These are phyloP conservation scores for Phrynosoma blainvillii DNA, from an alignment of 2,113 vertebrate genomes.

Conservation along the genomic window DNA sequence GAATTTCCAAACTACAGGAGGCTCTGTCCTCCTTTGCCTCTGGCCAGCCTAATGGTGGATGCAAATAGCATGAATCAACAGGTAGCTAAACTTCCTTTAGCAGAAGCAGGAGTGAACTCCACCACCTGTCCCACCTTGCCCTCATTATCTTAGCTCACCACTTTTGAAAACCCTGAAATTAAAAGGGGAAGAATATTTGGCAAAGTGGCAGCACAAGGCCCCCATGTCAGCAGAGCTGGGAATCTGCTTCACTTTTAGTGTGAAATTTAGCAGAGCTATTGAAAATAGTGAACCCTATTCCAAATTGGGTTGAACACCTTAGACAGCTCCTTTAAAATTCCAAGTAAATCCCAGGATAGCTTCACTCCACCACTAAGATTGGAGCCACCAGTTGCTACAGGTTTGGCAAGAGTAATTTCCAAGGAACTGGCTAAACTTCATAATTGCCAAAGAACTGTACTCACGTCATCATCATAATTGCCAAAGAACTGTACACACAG, in stretches of 20 bases:
- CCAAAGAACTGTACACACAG: neutral
- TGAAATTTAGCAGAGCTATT: too few species aligned
- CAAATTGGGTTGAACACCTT: too few species aligned
- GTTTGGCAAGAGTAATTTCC: neutral
- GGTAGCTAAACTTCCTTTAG: neutral
- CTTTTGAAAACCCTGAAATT: neutral
- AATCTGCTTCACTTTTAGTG: too few species aligned
- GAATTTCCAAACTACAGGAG: neutral
- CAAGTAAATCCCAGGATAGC: too few species aligned
- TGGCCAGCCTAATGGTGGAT: neutral
- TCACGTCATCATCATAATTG: neutral
- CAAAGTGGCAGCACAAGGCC: too few species aligned
- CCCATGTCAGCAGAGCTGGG: too few species aligned
- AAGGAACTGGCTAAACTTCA: neutral
- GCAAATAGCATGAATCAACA: neutral
- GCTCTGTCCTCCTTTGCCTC: neutral
- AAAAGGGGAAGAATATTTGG: neutral
- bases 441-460: neutral
- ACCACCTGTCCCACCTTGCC: neutral
- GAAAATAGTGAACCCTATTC: too few species aligned
- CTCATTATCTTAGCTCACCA: neutral
- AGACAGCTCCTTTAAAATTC: too few species aligned
- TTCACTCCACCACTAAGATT: too few species aligned
- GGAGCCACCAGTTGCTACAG: too few species aligned
- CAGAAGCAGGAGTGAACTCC: neutral